Base-by-base conservation (phyloP, 2,113 vertebrate genomes). In the Psettodes erumei region DNA sequence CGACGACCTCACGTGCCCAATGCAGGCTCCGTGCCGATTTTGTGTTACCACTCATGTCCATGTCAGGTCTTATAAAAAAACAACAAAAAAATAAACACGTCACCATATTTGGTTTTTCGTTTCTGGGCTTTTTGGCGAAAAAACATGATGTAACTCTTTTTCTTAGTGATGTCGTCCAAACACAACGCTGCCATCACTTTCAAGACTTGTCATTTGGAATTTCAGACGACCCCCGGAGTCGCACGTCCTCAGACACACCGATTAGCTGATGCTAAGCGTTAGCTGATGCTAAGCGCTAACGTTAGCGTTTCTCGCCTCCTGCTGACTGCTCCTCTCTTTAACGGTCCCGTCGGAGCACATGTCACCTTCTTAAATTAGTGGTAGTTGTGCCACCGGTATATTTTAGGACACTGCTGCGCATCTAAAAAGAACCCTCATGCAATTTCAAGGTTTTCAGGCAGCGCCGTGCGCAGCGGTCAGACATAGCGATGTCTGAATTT, bases 311-410 rank as follows among this genome's bases (percentile, higher is more conserved):
- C 33, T 40, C 40, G 15, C 21, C 32, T 27, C 25, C 21, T 19
- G 63, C 19, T 66, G 33, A 27, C 32, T 21, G 27, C 50, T 45
- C 6, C 16, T 8, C 48, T 30, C 21, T 50, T 13, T 50, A 16
- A 47, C 18, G 40, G 42, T 28, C 18, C 23, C 32, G 30, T 40
- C 32, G 58, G 32, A 33, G 35, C 15, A 5, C 42, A 27, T 19
- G 32, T 19, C 13, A 11, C 59, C 23, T 25, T 71, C 60, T 37
- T 58, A 63, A 55, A 58, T 64, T 33, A 58, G 48, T 1, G 19
- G 38, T 0, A 8, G 19, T 45, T 12, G 3, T 58, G 51, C 61
- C 53, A 13, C 3, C 2, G 0, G 19, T n/a, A 2, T 61, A 43
- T 61, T 56, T 56, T 30, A 15, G 11, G 35, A 43, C 16, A 6